Percentiles rank a stretch among this genome's conserved stretches.
Evolutionary conservation across 2,888 invertebrate genomes (phyloP).

Genomic region (Nasonovia ribisnigri): DNA sequence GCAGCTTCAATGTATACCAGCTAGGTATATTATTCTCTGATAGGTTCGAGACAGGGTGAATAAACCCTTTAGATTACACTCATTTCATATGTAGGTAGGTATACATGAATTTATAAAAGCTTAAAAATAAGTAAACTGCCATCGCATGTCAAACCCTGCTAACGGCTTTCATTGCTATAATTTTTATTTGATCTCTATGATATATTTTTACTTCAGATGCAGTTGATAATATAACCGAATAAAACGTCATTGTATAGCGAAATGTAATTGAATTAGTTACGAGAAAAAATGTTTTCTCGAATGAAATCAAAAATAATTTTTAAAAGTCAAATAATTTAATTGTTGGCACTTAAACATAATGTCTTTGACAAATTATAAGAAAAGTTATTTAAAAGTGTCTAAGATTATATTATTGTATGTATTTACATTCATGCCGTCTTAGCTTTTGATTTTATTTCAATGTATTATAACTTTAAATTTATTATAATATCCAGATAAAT

Average conservation of each 20-base stretch:
- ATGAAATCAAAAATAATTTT: constrained; percentile 7
- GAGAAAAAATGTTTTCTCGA: background rate
- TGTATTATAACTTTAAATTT: background rate
- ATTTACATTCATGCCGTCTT: background rate
- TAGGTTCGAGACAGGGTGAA: background rate
- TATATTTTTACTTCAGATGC: background rate
- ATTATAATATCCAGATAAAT: background rate
- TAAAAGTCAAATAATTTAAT: background rate
- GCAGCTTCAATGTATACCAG: background rate
- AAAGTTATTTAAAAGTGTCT: background rate
- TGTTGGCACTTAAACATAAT: background rate
- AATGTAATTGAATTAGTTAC: background rate
- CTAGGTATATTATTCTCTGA: background rate
- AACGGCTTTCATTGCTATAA: background rate
- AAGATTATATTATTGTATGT: background rate
- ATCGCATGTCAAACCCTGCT: background rate
- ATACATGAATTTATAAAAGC: background rate
- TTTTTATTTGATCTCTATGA: background rate
- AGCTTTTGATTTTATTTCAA: background rate
- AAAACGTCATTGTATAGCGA: background rate
- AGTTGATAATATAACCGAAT: constrained; percentile 28
- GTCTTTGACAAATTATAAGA: background rate
- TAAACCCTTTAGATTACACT: background rate
- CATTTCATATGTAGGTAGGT: background rate
- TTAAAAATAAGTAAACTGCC: background rate